Percentiles rank a stretch among this genome's conserved stretches.
phyloP scores from a whole-genome alignment of 2,888 invertebrate species.

The Drosophila setosimentum region DNA sequence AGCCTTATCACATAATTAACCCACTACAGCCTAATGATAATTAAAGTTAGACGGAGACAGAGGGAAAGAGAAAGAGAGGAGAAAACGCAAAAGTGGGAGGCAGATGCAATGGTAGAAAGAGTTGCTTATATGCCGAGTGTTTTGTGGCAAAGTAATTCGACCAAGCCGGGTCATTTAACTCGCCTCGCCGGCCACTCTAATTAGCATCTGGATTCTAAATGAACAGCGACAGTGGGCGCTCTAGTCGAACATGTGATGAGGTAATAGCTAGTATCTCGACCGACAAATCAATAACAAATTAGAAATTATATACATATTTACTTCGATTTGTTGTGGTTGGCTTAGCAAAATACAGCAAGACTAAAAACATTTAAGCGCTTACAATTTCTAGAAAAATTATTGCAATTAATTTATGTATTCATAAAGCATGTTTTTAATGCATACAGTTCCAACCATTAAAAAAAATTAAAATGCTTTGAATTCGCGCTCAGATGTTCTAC shows the following conservation, averaged over 20 bases:
- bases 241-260: constrained; percentile 53
- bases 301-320: neutral
- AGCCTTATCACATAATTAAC: constrained; percentile 55
- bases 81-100: neutral
- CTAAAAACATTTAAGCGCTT: constrained; percentile 18
- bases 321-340: constrained; percentile 24
- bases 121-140: neutral
- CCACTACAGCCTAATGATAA: constrained; percentile 33
- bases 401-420: constrained; percentile 7
- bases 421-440: constrained; percentile 8
- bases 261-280: constrained; percentile 41
- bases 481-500: constrained; percentile 48
- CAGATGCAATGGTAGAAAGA: neutral
- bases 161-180: constrained; percentile 68
- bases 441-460: constrained; percentile 21
- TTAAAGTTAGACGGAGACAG: constrained; percentile 12
- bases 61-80: neutral
- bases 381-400: constrained; percentile 2
- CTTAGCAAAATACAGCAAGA: constrained; percentile 34
- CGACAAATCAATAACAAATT: constrained; percentile 40
- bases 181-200: constrained; percentile 48
- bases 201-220: constrained; percentile 65
- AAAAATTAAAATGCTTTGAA: constrained; percentile 3
- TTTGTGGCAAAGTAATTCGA: constrained; percentile 18
- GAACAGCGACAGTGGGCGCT: constrained; percentile 27